Evolutionary conservation across 2,888 invertebrate genomes (phyloP).

Genomic region (Watsonalla cultraria): DNA sequence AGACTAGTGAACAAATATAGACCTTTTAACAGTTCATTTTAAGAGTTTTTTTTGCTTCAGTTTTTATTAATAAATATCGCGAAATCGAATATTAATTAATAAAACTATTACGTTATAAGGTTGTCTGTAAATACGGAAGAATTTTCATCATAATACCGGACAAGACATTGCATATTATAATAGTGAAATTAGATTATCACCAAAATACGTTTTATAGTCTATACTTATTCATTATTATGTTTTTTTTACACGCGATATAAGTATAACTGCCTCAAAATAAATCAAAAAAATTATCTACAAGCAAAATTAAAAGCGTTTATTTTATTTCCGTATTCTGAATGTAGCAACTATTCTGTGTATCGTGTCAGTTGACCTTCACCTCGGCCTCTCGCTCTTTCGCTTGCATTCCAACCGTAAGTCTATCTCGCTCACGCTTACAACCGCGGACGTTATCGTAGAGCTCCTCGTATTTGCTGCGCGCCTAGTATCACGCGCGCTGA

Average conservation of each 20-base stretch:
- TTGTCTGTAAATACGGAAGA: too few relatives aligned
- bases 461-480: constrained; percentile 57
- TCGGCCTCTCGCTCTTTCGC: constrained; percentile 47
- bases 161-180: too few relatives aligned
- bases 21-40: not conserved
- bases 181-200: too few relatives aligned
- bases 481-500: constrained; percentile 79
- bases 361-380: constrained; percentile 75
- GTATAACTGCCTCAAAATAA: too few relatives aligned
- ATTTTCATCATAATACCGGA: too few relatives aligned
- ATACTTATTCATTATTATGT: too few relatives aligned
- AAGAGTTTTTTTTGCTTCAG: not conserved
- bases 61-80: too few relatives aligned
- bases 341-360: constrained; percentile 40
- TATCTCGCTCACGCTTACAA: constrained; percentile 51
- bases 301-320: constrained; percentile 1
- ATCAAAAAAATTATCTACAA: too few relatives aligned
- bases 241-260: too few relatives aligned
- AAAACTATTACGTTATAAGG: too few relatives aligned
- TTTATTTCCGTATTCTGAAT: constrained; percentile 3
- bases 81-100: too few relatives aligned
- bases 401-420: constrained; percentile 60
- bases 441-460: constrained; percentile 37
- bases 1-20: constrained; percentile 25
- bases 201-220: too few relatives aligned